A percentile compares a stretch with the other conserved stretches of the same genome.
Conservation (phyloP, 2,888 invertebrate species). For the Podotricha telesiphe region DNA sequence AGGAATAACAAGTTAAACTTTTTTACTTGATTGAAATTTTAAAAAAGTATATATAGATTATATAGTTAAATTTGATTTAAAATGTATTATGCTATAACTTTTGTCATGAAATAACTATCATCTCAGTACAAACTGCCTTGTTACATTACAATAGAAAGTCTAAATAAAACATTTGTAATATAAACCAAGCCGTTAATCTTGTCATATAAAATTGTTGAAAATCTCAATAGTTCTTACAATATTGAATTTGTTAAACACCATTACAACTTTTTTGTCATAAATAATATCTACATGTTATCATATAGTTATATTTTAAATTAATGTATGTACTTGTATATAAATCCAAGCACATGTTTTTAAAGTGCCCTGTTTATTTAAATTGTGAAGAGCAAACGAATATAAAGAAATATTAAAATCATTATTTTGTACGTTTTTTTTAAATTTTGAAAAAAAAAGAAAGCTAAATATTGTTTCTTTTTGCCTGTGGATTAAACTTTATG, state of each 20-base stretch:
- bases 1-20: not conserved
- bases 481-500: constrained; percentile 40
- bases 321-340: not conserved
- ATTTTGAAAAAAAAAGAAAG: not conserved
- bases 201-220: not conserved
- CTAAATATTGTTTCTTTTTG: not conserved
- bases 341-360: not conserved
- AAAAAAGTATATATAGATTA: not conserved
- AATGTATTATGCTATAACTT: not conserved
- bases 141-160: not conserved
- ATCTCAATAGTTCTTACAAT: not conserved
- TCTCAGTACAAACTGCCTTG: not conserved
- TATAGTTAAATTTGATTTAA: not conserved
- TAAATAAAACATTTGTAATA: not conserved
- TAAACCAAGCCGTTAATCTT: not conserved
- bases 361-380: constrained; percentile 7
- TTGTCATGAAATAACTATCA: not conserved
- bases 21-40: not conserved
- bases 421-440: not conserved
- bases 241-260: constrained; percentile 8
- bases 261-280: constrained; percentile 4
- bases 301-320: not conserved
- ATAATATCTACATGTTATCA: not conserved
- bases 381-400: constrained; percentile 5
- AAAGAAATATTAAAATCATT: not conserved